phyloP scores from a whole-genome alignment of 1,140 invertebrate genomes.

The Macrosteles quadrilineatus region DNA sequence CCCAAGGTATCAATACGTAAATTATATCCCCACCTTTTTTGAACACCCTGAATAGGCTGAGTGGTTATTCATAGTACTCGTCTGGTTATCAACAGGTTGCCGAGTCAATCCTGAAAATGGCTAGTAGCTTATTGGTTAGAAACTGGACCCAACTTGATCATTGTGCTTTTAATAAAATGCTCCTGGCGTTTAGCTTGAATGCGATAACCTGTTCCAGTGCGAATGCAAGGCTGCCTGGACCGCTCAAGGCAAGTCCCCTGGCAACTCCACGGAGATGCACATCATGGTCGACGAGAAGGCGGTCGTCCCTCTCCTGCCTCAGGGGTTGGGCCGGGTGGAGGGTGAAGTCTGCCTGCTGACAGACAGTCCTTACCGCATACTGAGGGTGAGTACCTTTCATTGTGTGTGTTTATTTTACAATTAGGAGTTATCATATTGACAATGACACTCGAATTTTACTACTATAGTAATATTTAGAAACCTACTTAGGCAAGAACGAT shows the following conservation, averaged over 20 bases:
- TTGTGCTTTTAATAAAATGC: not conserved
- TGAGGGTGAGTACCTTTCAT: slow-evolving; percentile 56
- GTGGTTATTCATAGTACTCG: not conserved
- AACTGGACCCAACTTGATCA: not conserved
- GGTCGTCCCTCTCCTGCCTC: not conserved
- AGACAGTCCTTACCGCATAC: slow-evolving; percentile 65
- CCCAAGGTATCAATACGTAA: too few relatives aligned
- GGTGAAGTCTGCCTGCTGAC: slow-evolving; percentile 61
- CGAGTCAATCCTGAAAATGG: not conserved
- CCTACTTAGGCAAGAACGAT: slow-evolving; percentile 13
- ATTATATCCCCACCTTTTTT: not conserved
- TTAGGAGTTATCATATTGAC: slow-evolving; percentile 2
- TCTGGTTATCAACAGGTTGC: not conserved
- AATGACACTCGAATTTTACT: not conserved
- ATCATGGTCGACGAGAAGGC: not conserved
- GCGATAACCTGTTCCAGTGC: not conserved
- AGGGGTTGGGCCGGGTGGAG: slow-evolving; percentile 33
- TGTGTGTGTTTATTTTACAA: not conserved
- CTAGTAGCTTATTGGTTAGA: not conserved
- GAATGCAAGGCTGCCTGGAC: not conserved
- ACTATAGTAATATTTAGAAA: slow-evolving; percentile 24
- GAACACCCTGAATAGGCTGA: not conserved
- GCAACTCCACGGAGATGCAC: slow-evolving; percentile 1
- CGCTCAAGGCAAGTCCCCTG: not conserved
- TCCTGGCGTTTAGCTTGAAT: not conserved